These are phyloP conservation scores for Pluvialis apricaria DNA, from an alignment of 2,113 vertebrate genomes.

Conservation along the genomic window DNA sequence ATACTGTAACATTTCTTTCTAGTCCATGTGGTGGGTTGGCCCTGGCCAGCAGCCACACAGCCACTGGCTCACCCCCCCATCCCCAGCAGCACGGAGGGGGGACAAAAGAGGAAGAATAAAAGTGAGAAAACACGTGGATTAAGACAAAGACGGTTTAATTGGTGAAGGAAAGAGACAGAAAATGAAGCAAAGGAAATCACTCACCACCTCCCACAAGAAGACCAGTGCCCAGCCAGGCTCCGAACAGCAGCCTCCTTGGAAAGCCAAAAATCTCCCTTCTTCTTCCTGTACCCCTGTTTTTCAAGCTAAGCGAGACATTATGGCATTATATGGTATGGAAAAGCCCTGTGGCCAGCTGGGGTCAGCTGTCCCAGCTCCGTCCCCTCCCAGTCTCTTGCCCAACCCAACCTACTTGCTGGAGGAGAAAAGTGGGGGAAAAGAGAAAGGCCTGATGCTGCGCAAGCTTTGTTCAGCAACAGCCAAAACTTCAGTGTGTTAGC, in stretches of 20 bases:
- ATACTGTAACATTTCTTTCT: not conserved
- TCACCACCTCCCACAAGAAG: not conserved
- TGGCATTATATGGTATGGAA: not conserved
- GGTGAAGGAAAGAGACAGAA: not conserved
- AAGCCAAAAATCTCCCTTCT: not conserved
- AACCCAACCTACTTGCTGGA: not conserved
- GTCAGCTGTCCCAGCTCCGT: not conserved
- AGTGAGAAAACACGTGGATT: not conserved
- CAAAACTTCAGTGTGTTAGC: not conserved
- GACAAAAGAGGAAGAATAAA: not conserved
- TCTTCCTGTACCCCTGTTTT: not conserved
- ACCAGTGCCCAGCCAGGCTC: not conserved
- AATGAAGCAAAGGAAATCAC: not conserved
- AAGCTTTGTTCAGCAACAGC: not conserved
- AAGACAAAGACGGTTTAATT: not conserved
- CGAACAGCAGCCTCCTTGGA: not conserved
- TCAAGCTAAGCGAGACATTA: rapidly evolving
- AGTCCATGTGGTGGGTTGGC: not conserved
- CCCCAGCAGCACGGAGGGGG: not conserved
- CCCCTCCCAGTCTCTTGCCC: not conserved
- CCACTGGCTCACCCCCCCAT: rapidly evolving
- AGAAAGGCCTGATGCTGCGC: not conserved
- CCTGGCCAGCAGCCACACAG: not conserved
- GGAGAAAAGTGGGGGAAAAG: not conserved
- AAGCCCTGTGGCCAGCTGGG: not conserved